Base-by-base conservation (phyloP, 2,888 invertebrate genomes). In the Acrocyrtus sp. region DNA sequence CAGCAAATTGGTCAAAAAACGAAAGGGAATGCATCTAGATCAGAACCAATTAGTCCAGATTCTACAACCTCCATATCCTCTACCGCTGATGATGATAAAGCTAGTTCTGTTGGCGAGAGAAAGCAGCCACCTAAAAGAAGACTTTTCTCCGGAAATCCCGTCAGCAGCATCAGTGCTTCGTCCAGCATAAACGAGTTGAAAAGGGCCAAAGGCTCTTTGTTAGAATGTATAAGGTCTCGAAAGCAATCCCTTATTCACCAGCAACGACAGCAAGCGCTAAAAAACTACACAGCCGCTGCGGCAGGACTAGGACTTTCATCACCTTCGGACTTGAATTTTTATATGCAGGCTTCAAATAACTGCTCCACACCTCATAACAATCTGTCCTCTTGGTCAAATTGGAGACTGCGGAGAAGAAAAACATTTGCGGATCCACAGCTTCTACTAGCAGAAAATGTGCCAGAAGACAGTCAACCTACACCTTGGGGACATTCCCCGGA, bases 371-470 rank as follows among this genome's bases (percentile, higher is more conserved):
- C 15, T 58, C 61, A 34, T n/a, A n/a, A n/a, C n/a, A 66, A 62
- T 3, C 8, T 72, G 5, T 68, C 66, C n/a, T 70, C 76, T 22
- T 79, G 77, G 77, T 60, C 79, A 8, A 79, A 76, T 58, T 60
- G 74, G 53, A 70, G 79, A 41, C 54, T 78, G 0, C 69, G 79
- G 3, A 50, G 77, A 12, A 21, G 81, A 39, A 77, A 72, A 61
- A 78, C 81, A 8, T 81, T 81, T 63, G 81, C 78, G 3, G 81
- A 79, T 57, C 79, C 81, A 1, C 69, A 74, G 15, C 61, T 74
- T 5, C 50, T 70, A 12, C 15, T 61, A 19, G 26, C 45, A 19
- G 27, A 54, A 21, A 47, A 65, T 47, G 41, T 67, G 12, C 34
- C 60, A 1, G 51, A 48, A 15, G 22, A 63, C 12, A 19, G 27